Conservation (phyloP, 2,797 vertebrate species). For the Poecilia gillii region DNA sequence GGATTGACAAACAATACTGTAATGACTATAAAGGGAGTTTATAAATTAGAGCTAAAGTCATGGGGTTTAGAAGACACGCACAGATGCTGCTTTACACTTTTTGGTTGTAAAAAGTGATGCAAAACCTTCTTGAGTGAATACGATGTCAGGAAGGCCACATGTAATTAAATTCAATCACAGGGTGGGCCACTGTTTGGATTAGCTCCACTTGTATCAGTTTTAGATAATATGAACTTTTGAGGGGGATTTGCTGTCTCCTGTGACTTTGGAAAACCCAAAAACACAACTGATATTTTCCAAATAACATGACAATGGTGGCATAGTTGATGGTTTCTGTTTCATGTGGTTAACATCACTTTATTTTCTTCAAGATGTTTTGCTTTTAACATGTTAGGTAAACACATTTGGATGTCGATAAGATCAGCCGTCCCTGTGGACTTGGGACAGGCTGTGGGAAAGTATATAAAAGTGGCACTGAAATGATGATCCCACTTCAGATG, state of each 20-base stretch:
- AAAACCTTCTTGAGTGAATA: constrained; percentile 37
- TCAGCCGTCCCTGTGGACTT: constrained; percentile 74
- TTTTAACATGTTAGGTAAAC: constrained; percentile 76
- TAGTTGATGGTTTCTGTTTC: background rate
- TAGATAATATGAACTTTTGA: constrained; percentile 72
- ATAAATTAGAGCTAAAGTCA: constrained; percentile 30
- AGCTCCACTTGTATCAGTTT: constrained; percentile 79
- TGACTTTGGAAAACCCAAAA: constrained; percentile 43
- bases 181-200: constrained; percentile 83
- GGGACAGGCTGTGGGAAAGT: constrained; percentile 86
- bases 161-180: constrained; percentile 84
- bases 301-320: constrained; percentile 14
- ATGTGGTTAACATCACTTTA: constrained; percentile 19
- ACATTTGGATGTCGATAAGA: constrained; percentile 75
- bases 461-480: constrained; percentile 78
- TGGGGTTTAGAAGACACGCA: constrained; percentile 30
- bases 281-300: constrained; percentile 32
- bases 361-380: constrained; percentile 52
- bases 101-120: constrained; percentile 47
- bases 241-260: constrained; percentile 50
- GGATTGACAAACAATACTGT: constrained; percentile 46
- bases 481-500: constrained; percentile 79
- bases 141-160: constrained; percentile 69
- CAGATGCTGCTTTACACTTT: constrained; percentile 22
- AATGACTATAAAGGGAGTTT: constrained; percentile 29